These are phyloP conservation scores for Himantopus leucocephalus DNA, from an alignment of 2,113 vertebrate species.

Conservation along the genomic window DNA sequence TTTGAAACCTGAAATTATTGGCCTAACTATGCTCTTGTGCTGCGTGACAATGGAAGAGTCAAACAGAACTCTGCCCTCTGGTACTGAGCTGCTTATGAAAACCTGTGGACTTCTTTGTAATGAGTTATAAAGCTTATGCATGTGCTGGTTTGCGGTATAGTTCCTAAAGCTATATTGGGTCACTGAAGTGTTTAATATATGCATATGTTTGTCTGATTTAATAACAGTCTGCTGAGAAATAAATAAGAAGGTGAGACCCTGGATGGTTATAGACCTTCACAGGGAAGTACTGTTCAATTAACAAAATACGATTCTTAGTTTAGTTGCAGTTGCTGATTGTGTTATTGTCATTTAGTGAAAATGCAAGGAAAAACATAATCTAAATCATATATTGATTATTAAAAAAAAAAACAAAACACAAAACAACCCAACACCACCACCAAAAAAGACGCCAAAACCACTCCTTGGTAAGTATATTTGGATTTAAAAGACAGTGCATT, in stretches of 20 bases:
- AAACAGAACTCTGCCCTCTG: neutral
- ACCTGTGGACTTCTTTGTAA: neutral
- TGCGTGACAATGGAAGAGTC: neutral
- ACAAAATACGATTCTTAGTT: neutral
- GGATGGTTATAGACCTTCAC: neutral
- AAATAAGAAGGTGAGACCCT: neutral
- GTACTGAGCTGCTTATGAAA: neutral
- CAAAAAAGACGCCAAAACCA: neutral
- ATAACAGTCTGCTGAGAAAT: slow-evolving; percentile 23
- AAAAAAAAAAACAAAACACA: neutral
- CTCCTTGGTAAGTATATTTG: neutral
- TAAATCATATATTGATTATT: neutral
- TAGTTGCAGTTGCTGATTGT: neutral
- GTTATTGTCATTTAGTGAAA: neutral
- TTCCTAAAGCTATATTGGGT: neutral
- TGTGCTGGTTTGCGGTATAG: neutral
- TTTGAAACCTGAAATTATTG: neutral
- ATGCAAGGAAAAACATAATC: neutral
- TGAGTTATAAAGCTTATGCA: neutral
- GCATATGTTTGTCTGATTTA: slow-evolving; percentile 23
- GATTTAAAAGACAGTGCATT: neutral
- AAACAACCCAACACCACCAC: neutral
- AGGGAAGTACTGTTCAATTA: neutral
- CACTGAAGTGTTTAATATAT: neutral
- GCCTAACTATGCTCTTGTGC: neutral